A percentile compares a stretch with the other conserved stretches of the same genome.
These are phyloP conservation scores for Drosophila borealis DNA, from an alignment of 2,888 invertebrate species.

Conservation along the genomic window DNA sequence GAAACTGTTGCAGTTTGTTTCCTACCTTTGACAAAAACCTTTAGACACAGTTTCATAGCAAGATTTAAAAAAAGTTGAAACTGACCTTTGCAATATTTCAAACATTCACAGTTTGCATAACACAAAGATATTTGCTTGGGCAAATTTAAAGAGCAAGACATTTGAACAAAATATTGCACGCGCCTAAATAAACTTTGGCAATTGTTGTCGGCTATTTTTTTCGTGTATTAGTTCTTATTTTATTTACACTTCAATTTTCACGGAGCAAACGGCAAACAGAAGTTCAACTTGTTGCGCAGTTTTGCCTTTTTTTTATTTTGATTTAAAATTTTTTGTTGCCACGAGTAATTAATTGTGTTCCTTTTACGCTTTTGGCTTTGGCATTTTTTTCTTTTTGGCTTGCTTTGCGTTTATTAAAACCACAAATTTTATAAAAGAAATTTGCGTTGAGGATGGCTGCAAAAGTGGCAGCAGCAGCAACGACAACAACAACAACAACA, in stretches of 20 bases:
- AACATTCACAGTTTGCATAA: too few species aligned
- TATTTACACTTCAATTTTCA: slow-evolving; percentile 63
- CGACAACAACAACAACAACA: slow-evolving; percentile 9
- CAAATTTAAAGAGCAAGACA: background rate
- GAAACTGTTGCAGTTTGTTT: too few species aligned
- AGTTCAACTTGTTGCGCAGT: slow-evolving; percentile 72
- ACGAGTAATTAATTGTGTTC: slow-evolving; percentile 73
- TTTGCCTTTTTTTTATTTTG: slow-evolving; percentile 1
- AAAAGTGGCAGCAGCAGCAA: slow-evolving; percentile 26
- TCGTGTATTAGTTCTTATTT: slow-evolving; percentile 4
- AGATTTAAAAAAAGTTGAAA: too few species aligned
- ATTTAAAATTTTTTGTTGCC: slow-evolving; percentile 3
- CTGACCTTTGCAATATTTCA: too few species aligned
- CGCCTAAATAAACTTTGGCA: slow-evolving; percentile 29
- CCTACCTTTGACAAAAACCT: too few species aligned
- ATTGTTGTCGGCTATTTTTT: slow-evolving; percentile 11
- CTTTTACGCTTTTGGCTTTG: slow-evolving; percentile 56
- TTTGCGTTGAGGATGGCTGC: slow-evolving; percentile 32
- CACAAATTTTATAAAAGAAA: slow-evolving; percentile 64
- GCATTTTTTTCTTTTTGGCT: slow-evolving; percentile 33
- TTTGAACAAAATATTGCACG: slow-evolving; percentile 7
- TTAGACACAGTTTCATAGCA: too few species aligned
- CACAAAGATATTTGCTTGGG: too few species aligned
- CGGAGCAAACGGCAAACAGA: slow-evolving; percentile 47
- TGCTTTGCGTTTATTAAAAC: slow-evolving; percentile 59